These are phyloP conservation scores for Phyllostomus discolor DNA, from an alignment of 2,113 vertebrate species.

Conservation along the genomic window DNA sequence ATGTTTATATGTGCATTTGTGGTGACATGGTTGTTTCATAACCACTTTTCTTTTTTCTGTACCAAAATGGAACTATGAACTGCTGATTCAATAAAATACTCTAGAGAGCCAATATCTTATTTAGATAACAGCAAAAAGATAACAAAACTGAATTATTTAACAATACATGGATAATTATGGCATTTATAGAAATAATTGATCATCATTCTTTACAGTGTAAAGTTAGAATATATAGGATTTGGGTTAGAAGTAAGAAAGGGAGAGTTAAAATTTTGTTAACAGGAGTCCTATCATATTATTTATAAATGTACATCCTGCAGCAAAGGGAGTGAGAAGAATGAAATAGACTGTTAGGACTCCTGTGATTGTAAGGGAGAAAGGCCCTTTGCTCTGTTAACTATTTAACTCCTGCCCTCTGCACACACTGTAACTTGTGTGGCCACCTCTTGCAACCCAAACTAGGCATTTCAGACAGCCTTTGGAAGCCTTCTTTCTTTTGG, in stretches of 20 bases:
- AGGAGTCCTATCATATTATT: neutral
- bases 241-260: neutral
- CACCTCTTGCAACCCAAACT: accelerated
- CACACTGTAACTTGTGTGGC: accelerated
- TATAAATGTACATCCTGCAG: neutral
- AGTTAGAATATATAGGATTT: neutral
- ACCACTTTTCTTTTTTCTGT: neutral
- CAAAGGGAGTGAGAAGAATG: neutral
- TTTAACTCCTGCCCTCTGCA: neutral
- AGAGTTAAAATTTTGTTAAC: neutral
- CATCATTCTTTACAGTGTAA: neutral
- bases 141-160: neutral
- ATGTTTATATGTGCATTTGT: neutral
- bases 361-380: neutral
- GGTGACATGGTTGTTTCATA: neutral
- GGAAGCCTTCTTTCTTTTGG: neutral
- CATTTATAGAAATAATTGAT: neutral
- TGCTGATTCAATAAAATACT: constrained; percentile 6
- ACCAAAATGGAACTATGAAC: neutral
- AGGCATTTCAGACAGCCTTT: neutral
- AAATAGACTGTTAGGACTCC: neutral
- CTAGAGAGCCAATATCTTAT: neutral
- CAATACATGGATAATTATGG: neutral
- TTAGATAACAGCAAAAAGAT: neutral
- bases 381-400: neutral